A percentile compares a stretch with the other conserved stretches of the same genome.
These are phyloP conservation scores for Ptychobarbus kaznakovi DNA, from an alignment of 2,797 vertebrate species.

Conservation along the genomic window DNA sequence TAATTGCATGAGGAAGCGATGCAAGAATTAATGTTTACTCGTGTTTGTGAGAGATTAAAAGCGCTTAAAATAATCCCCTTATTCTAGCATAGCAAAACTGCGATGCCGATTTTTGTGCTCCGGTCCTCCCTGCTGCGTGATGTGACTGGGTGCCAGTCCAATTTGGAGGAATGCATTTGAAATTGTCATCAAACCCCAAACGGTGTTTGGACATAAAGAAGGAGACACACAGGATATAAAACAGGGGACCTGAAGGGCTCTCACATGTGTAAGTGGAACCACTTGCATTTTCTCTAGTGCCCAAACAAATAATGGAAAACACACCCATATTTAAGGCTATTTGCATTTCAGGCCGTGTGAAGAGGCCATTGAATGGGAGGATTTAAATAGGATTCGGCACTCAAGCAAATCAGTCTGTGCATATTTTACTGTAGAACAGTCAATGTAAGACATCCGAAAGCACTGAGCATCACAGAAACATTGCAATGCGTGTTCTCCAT, in stretches of 20 bases:
- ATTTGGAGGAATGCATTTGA: constrained; percentile 55
- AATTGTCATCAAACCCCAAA: constrained; percentile 56
- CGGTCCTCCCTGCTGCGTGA: constrained; percentile 26
- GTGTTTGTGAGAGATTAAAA: constrained; percentile 24
- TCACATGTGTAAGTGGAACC: constrained; percentile 66
- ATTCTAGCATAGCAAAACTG: constrained; percentile 45
- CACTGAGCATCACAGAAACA: background rate
- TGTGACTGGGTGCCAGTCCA: constrained; percentile 46
- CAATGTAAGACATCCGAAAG: background rate
- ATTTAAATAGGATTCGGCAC: constrained; percentile 40
- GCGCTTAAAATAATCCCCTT: constrained; percentile 46
- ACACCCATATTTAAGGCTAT: constrained; percentile 59
- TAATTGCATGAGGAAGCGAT: constrained; percentile 36
- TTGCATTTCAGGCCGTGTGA: constrained; percentile 51
- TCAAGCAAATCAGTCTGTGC: constrained; percentile 33
- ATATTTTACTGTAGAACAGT: constrained; percentile 25
- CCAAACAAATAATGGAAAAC: constrained; percentile 58
- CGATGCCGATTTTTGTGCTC: constrained; percentile 8
- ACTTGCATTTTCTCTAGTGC: constrained; percentile 59
- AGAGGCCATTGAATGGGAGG: constrained; percentile 40
- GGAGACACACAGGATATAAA: constrained; percentile 60
- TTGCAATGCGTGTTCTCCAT: background rate
- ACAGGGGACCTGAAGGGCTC: constrained; percentile 57
- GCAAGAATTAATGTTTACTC: constrained; percentile 25
- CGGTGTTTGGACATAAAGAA: constrained; percentile 49